Evolutionary conservation across 1,140 invertebrate species (phyloP), one percentile per base, ranked within the genome.

Genomic region (Melipona quadrifasciata): DNA sequence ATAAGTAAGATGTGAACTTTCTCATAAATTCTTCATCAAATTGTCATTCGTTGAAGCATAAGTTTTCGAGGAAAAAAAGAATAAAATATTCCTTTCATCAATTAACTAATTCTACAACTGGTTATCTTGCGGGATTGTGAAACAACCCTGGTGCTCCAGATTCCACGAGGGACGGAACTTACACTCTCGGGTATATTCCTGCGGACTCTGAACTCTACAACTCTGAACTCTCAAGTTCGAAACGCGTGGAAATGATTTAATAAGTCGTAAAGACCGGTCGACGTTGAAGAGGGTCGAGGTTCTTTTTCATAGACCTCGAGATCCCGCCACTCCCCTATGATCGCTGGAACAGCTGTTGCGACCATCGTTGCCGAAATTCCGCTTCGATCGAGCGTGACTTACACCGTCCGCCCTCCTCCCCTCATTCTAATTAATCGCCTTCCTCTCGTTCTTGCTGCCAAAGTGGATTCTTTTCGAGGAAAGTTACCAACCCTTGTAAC

Each of bases 201-300:
- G 10, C 5, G 27, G 70, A n/a, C 65, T 64, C 19, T n/a, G 31
- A 34, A 34, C 27, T 31, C 1, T 10, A 21, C 34, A 4, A 6
- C 19, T 5, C 17, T 51, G n/a, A 34, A 24, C 39, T 47, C 31
- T 31, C 11, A 61, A 64, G 24, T 39, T 55, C 24, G 34, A 61
- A 57, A 16, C 17, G 84, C 82, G 80, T 82, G 82, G 89, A 90
- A 90, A 92, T 93, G 91, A 93, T 93, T 93, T 93, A 94, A 94
- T 93, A 93, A 93, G 90, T 93, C 87, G 87, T 91, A 93, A 93
- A 93, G 87, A 86, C 75, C 73, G 82, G 89, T 90, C 89, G 84
- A 87, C 89, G 86, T 91, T 92, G 92, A 93, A 90, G 78, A 92
- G 93, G 93, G 92, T 94, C 89, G 91, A 88, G 89, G 88, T 87